phyloP scores from a whole-genome alignment of 1,140 invertebrate species.

The Ditylenchus dipsaci region DNA sequence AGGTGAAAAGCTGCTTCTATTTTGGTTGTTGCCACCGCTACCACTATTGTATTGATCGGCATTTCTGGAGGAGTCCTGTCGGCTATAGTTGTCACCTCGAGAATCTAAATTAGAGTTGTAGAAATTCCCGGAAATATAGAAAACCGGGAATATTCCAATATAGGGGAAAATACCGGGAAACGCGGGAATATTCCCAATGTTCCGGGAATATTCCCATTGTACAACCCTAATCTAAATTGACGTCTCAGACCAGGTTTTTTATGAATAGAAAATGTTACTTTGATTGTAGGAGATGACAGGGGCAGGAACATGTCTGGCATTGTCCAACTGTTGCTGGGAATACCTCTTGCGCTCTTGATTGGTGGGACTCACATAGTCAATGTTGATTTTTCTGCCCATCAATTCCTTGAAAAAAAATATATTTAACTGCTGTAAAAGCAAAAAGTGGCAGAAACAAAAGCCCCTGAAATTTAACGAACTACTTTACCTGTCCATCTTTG shows the following conservation, averaged over 20 bases:
- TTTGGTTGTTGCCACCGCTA: neutral
- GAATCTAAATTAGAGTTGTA: neutral
- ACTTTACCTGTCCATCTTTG: conserved; percentile 5
- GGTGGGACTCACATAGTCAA: neutral
- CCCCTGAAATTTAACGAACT: too few species aligned
- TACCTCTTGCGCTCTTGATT: neutral
- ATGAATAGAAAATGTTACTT: neutral
- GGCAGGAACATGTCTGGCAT: neutral
- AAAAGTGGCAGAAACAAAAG: too few species aligned
- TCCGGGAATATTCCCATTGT: neutral
- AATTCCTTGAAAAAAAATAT: neutral
- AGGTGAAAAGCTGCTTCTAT: neutral
- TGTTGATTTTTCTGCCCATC: neutral
- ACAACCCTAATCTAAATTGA: too few species aligned
- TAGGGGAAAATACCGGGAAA: too few species aligned
- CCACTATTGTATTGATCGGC: too few species aligned
- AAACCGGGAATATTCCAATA: too few species aligned
- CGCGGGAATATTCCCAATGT: neutral
- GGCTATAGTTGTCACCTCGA: neutral
- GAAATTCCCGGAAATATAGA: too few species aligned
- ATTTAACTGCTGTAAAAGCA: too few species aligned
- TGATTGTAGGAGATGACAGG: neutral
- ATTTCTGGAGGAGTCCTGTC: neutral
- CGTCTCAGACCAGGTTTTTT: too few species aligned
- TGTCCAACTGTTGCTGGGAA: neutral